These are phyloP conservation scores for Spea multiplicata DNA, from an alignment of 2,113 vertebrate genomes.

Conservation along the genomic window DNA sequence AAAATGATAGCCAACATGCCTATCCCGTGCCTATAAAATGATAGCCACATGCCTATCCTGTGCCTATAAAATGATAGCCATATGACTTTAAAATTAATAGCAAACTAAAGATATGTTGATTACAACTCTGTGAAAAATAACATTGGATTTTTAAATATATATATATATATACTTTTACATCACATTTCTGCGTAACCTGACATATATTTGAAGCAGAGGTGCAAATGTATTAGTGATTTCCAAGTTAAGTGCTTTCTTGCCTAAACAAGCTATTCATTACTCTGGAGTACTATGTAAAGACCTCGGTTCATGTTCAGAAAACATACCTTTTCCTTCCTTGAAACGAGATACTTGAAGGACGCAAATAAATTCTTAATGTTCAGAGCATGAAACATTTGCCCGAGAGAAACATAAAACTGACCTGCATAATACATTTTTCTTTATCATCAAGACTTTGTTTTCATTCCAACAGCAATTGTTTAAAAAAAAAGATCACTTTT, in stretches of 20 bases:
- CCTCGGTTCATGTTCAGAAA: slow-evolving; percentile 17
- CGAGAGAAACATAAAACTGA: slow-evolving; percentile 24
- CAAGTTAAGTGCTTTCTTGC: slow-evolving; percentile 14
- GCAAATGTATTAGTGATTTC: background rate
- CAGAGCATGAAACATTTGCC: slow-evolving; percentile 11
- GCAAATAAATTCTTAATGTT: slow-evolving; percentile 18
- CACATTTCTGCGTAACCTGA: no score
- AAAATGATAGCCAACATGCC: no score
- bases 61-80: no score
- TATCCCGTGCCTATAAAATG: no score
- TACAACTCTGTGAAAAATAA: no score
- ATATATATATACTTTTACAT: no score
- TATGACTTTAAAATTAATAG: no score
- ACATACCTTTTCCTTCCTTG: slow-evolving; percentile 13
- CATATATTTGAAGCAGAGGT: background rate
- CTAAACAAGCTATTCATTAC: slow-evolving; percentile 30
- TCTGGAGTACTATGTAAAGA: slow-evolving; percentile 3
- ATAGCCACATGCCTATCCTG: no score
- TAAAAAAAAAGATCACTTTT: slow-evolving; percentile 51
- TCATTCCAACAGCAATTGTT: slow-evolving; percentile 56
- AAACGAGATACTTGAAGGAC: slow-evolving; percentile 7
- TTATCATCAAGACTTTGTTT: slow-evolving; percentile 35
- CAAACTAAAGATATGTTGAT: no score
- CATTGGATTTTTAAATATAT: no score
- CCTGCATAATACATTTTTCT: slow-evolving; percentile 22